phyloP scores from a whole-genome alignment of 2,888 invertebrate species.

The Encarsia formosa region DNA sequence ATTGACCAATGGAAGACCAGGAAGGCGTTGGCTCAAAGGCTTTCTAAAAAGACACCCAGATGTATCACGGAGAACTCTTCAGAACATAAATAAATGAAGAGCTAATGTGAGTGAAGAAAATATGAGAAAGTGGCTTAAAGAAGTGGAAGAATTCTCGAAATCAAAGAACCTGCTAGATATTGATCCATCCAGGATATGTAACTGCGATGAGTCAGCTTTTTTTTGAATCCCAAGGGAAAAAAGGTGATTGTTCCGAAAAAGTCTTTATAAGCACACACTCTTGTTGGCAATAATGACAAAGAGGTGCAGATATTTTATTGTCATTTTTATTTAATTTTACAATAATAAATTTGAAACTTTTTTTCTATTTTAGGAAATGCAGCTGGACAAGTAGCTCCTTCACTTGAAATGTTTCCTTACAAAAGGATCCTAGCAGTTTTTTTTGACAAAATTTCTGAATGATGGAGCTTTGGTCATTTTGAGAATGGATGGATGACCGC shows the following conservation, averaged over 20 bases:
- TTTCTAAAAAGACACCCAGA: constrained; percentile 21
- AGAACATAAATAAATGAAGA: constrained; percentile 30
- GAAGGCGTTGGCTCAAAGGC: constrained; percentile 22
- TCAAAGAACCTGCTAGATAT: constrained; percentile 25
- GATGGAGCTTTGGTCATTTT: constrained; percentile 45
- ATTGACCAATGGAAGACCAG: constrained; percentile 20
- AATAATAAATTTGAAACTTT: background rate
- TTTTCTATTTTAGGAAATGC: constrained; percentile 28
- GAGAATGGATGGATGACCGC: constrained; percentile 51
- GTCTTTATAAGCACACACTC: background rate
- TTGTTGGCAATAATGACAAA: constrained; percentile 18
- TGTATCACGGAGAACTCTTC: constrained; percentile 26
- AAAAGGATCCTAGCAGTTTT: constrained; percentile 36
- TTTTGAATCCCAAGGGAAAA: constrained; percentile 33
- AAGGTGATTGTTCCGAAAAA: constrained; percentile 17
- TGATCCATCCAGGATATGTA: constrained; percentile 32
- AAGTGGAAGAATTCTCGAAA: constrained; percentile 27
- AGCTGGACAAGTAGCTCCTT: constrained; percentile 33
- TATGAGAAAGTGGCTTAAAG: constrained; percentile 30
- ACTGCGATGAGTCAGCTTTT: constrained; percentile 37
- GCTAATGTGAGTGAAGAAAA: constrained; percentile 29
- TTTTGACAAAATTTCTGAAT: constrained; percentile 34
- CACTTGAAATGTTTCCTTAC: constrained; percentile 38
- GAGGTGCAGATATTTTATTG: no score
- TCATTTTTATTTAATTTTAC: no score